phyloP scores from a whole-genome alignment of 1,140 invertebrate genomes.

The Anoplolepis gracilipes region DNA sequence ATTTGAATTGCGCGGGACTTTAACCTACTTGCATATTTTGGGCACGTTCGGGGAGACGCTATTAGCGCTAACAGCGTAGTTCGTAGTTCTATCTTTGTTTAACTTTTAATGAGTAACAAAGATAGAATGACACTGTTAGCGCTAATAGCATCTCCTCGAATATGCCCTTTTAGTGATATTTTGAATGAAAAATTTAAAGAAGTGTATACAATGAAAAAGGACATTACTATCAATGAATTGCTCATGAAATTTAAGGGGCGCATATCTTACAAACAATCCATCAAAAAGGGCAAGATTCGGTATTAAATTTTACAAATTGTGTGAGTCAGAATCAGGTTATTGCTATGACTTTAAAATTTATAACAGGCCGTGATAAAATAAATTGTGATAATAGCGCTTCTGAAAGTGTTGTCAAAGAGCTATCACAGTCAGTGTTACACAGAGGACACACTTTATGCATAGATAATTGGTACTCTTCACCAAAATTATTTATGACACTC shows the following conservation, averaged over 20 bases:
- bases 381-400: slow-evolving; percentile 53
- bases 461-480: slow-evolving; percentile 64
- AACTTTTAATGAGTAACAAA: no score
- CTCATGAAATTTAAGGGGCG: slow-evolving; percentile 59
- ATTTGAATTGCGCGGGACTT: no score
- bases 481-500: slow-evolving; percentile 53
- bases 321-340: slow-evolving; percentile 55
- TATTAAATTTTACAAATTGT: slow-evolving; percentile 64
- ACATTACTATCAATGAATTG: slow-evolving; percentile 57
- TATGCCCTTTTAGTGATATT: no score
- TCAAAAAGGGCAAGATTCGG: slow-evolving; percentile 59
- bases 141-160: no score
- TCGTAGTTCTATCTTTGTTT: no score
- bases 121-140: no score
- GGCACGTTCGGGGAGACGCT: no score
- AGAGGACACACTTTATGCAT: slow-evolving; percentile 59
- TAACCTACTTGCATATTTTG: no score
- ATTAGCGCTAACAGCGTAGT: no score
- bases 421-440: slow-evolving; percentile 45
- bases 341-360: slow-evolving; percentile 65
- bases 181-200: slow-evolving; percentile 63
- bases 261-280: slow-evolving; percentile 59
- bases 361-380: slow-evolving; percentile 60
- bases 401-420: slow-evolving; percentile 58
- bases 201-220: slow-evolving; percentile 46